Evolutionary conservation across 2,113 vertebrate genomes (phyloP).

Genomic region (Arenaria interpres): DNA sequence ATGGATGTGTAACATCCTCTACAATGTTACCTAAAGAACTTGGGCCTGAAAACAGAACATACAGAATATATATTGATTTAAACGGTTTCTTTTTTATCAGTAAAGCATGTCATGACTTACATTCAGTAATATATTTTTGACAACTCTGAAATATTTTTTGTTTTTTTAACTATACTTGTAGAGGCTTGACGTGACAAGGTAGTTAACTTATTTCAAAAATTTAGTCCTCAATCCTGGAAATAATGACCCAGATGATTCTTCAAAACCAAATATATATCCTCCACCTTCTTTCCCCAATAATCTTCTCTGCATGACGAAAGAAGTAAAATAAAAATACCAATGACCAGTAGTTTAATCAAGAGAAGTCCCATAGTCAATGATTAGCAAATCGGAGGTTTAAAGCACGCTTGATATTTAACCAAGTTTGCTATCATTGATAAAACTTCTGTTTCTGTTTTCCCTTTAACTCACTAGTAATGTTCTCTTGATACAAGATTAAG

Average conservation of each 20-base stretch:
- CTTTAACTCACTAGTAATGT: not conserved
- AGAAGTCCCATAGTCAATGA: not conserved
- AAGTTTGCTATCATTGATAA: not conserved
- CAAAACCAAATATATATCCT: not conserved
- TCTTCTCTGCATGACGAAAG: not conserved
- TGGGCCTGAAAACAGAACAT: conserved; percentile 77
- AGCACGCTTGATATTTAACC: not conserved
- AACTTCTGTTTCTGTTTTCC: not conserved
- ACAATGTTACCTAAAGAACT: conserved; percentile 85
- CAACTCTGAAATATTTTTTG: not conserved
- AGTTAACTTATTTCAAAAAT: not conserved
- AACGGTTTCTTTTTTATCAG: not conserved
- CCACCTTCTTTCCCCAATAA: not conserved
- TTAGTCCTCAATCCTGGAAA: not conserved
- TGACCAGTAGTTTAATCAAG: not conserved
- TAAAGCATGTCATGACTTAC: not conserved
- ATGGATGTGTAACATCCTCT: conserved; percentile 95
- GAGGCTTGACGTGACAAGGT: not conserved
- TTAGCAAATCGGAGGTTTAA: not conserved
- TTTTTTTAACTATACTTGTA: not conserved
- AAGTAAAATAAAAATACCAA: not conserved
- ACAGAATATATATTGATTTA: not conserved
- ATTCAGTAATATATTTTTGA: not conserved
- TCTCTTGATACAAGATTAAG: not conserved
- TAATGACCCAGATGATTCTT: not conserved